Evolutionary conservation across 1,140 invertebrate species (phyloP).

Genomic region (Drosophila lowei): DNA sequence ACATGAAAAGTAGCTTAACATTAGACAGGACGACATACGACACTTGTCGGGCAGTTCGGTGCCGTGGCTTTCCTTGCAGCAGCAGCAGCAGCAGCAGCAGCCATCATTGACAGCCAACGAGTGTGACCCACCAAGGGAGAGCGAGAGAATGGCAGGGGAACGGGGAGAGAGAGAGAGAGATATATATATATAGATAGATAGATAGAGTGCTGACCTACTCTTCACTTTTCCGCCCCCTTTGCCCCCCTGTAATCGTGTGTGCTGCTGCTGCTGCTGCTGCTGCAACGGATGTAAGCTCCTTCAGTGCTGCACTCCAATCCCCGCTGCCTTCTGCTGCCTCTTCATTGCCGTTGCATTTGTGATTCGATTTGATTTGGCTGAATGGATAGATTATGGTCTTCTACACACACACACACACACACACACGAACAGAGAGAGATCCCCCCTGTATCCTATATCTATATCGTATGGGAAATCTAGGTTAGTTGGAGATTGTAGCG

Average conservation of each 20-base stretch:
- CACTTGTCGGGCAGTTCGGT: constrained; percentile 63
- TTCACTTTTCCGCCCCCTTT: constrained; percentile 4
- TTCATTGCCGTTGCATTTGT: constrained; percentile 41
- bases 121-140: constrained; percentile 19
- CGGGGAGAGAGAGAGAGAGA: constrained; percentile 10
- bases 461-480: constrained; percentile 20
- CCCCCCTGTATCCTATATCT: neutral
- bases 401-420: no score
- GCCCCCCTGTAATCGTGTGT: constrained; percentile 5
- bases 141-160: constrained; percentile 4
- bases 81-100: constrained; percentile 15
- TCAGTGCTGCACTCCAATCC: constrained; percentile 1
- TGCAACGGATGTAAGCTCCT: constrained; percentile 50
- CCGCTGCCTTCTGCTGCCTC: neutral
- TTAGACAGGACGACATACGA: constrained; percentile 72
- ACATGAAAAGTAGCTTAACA: constrained; percentile 80
- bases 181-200: constrained; percentile 4
- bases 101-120: constrained; percentile 59
- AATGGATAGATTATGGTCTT: constrained; percentile 41
- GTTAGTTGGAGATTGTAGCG: constrained; percentile 41
- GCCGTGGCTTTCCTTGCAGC: constrained; percentile 26
- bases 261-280: neutral
- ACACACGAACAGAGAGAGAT: no score
- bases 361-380: constrained; percentile 57
- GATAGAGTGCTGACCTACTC: constrained; percentile 40